Base-by-base conservation (phyloP, 1,140 invertebrate genomes). In the Helicorthomorpha holstii region DNA sequence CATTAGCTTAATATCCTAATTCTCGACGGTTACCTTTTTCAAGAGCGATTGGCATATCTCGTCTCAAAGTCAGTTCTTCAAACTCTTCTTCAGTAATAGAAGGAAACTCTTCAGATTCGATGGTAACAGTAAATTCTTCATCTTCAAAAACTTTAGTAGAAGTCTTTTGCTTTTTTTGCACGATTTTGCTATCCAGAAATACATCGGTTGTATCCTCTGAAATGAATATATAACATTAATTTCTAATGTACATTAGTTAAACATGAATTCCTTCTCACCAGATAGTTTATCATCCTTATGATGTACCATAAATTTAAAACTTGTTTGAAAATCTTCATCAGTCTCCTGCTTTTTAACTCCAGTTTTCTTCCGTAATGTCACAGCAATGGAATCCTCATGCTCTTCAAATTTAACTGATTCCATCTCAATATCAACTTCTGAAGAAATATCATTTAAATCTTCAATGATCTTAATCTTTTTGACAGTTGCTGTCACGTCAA, bases 31-130 rank as follows among this genome's bases (percentile, higher is more conserved):
- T 50, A n/a, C n/a, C 38, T 23, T 52, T 27, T 23, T 53, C 51
- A 49, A 47, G 48, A 27, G 54, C 49, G 27, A 56, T 54, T 48
- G 55, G 54, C n/a, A 58, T 51, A 10, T 50, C 43, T 44, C 57
- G 52, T 27, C 52, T 52, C 2, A 58, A 50, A 1, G 46, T 51
- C 1, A 43, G 34, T 53, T 55, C 53, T 16, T 25, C 41, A 43
- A 12, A 51, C 41, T 51, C 54, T 56, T 58, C 56, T 26, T 53
- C 45, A 3, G 48, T 27, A 38, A 51, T 49, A 43, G 44, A 49
- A 46, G 34, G 46, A 21, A 51, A 45, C 51, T 58, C 53, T 26
- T 19, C 16, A 23, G 38, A 41, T 4, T 43, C n/a, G 12, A 22
- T 4, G 3, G 21, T 25, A 22, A 29, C 14, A 19, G 47, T 42